phyloP scores from a whole-genome alignment of 2,888 invertebrate species.

The Sepioteuthis lessoniana region DNA sequence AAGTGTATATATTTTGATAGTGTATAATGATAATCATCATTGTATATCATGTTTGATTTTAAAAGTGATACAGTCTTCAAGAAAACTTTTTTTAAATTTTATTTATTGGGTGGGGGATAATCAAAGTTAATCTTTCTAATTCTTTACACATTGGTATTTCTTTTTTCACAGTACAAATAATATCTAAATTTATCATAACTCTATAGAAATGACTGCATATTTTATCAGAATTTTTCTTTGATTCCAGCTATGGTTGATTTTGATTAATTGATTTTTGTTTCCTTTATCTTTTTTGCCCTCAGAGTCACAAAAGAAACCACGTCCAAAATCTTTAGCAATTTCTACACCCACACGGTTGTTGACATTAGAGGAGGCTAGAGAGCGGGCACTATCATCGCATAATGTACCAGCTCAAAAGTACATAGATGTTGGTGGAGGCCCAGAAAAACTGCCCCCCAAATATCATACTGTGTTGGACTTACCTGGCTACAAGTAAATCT shows the following conservation, averaged over 20 bases:
- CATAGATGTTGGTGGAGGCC: conserved; percentile 80
- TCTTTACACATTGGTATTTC: no score
- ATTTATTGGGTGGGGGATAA: no score
- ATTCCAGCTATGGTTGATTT: not conserved
- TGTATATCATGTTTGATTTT: no score
- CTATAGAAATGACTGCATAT: no score
- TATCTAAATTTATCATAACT: no score
- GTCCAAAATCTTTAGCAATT: conserved; percentile 93
- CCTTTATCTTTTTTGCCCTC: not conserved
- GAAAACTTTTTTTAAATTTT: no score
- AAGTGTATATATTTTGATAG: no score
- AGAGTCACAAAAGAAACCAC: conserved; percentile 75
- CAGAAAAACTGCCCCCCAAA: conserved; percentile 83
- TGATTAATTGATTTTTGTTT: not conserved
- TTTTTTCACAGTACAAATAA: no score
- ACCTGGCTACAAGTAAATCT: conserved; percentile 77
- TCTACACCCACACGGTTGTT: conserved; percentile 92
- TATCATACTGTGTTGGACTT: conserved; percentile 95
- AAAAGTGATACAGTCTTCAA: no score
- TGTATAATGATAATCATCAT: no score
- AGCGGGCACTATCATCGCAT: conserved; percentile 78
- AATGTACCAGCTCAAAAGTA: conserved; percentile 67
- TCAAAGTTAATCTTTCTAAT: no score
- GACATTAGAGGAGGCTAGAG: conserved; percentile 89
- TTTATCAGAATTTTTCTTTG: not conserved